Evolutionary conservation across 2,113 vertebrate genomes (phyloP), one percentile per base, ranked within the genome.

Genomic region (Mesoclemmys tuberculata): DNA sequence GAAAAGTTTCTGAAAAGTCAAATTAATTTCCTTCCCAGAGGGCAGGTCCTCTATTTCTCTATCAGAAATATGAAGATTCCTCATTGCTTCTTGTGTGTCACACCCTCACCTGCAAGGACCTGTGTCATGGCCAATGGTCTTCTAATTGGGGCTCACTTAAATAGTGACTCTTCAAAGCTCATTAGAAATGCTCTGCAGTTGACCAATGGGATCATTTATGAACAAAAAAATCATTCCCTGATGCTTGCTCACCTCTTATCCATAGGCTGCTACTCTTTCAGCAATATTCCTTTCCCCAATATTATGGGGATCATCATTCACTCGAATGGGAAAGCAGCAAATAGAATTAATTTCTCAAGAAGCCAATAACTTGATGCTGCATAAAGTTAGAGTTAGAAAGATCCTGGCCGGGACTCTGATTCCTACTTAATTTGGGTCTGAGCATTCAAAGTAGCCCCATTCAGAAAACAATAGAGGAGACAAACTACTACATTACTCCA

Each of bases 111-210:
- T 2, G 1, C 41, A 54, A 0, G 0, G 38, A 46, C 86, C n/a
- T 74, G 5, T 56, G 38, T 85, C 82, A 56, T 49, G 90, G 83
- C 46, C 19, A 80, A 55, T 10, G 27, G 92, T 84, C 52, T 86
- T 91, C 80, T 87, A 56, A 86, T 19, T 16, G n/a, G 77, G 24
- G 71, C 1, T 86, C 71, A 88, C 86, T 85, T 81, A 87, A 90
- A 95, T 55, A 92, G 55, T 13, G 5, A 74, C 22, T 61, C 35
- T 85, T 55, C 85, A 49, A 4, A 78, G 68, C n/a, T 86, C 85
- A 74, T 35, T 84, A 84, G 82, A 75, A 49, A 2, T 77, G 38
- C 21, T 27, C 24, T 26, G 14, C 71, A 75, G 10, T 46, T 75
- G 71, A 75, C 24, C 41, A 27, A 75, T 14, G 24, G 38, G 38